Base-by-base conservation (phyloP, 30 jellyfish, hydroid and myxozoan species). In the Turritopsis dohrnii region DNA sequence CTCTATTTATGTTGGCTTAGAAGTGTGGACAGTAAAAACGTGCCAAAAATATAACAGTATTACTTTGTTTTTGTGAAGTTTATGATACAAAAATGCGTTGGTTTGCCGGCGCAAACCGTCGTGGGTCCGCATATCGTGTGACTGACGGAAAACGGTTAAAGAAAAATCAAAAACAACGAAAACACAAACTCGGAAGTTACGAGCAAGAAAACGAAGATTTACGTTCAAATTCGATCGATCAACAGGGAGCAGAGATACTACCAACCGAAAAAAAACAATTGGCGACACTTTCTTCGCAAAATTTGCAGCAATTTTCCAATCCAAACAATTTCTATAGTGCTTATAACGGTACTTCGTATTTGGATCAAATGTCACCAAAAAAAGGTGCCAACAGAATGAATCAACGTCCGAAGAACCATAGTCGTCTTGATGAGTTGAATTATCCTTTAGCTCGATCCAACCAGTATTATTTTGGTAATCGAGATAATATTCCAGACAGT, bases 61-160 rank as follows among this genome's bases (percentile, higher is more conserved):
- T n/a, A n/a, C 60, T 41, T 41, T 41, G 60, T 41, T 41, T 41
- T 41, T 13, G 60, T 41, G 60, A 41, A 41, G 13, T 41, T 41
- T 41, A 41, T 41, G 13, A 41, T 41, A n/a, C n/a, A n/a, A n/a
- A n/a, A 69, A 69, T 69, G 77, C 77, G 77, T 69, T 69, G 77
- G 77, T 69, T 69, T 69, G 9, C 77, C 9, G 30, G 31, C 9
- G 77, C 31, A n/a, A 27, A 23, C 19, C 77, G 77, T 9, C 77
- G 77, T 27, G 28, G 31, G 8, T 69, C 77, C 30, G 77, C 31
- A 17, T 69, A 69, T 69, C 77, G 77, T 19, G 31, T 23, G 30
- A 69, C 28, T 69, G 77, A 23, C 8, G 77, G 77, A 69, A 69
- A 69, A 41, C 60, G 60, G 13, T 41, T 41, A 41, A 41, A 41